Base-by-base conservation (phyloP, 2,797 vertebrate genomes). In the Sitta carolinensis region DNA sequence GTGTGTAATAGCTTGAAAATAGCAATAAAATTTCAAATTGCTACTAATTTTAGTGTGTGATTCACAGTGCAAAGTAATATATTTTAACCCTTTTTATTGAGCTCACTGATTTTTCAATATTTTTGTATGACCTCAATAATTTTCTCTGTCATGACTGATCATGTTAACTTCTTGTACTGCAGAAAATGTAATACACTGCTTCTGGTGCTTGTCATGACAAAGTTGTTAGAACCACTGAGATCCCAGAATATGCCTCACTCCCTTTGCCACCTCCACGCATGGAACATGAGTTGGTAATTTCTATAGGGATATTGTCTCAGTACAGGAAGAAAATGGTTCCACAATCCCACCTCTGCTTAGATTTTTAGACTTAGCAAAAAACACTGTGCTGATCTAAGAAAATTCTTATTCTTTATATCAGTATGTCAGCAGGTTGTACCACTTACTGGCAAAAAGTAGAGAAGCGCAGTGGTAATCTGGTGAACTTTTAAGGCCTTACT, bases 371-470 rank as follows among this genome's bases (percentile, higher is more conserved):
- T 87, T 77, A 51, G 36, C 20, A n/a, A 94, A 94, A 95, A 91
- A 82, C 78, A 95, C 63, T 84, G 26, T 88, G 55, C 86, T 89
- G 66, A 93, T 95, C 19, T 96, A 95, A 95, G 93, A 87, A 95
- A 84, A 95, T 82, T 95, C 85, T 86, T 80, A 23, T 78, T 96
- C 93, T 68, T 93, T 95, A 38, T 96, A 90, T 94, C 82, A 93
- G 27, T 86, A 2, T 94, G 34, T 95, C 80, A 92, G 94, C 61
- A 96, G 76, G 50, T 87, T 96, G 42, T 95, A 81, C 47, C 74
- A 29, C 84, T 89, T 87, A 84, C 76, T 95, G 91, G 74, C 88
- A 94, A 79, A 96, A 94, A 87, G 67, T 73, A 86, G 79, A 90
- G 95, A 94, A 90, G 70, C 97, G 62, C 86, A 90, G 89, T 93